phyloP scores from a whole-genome alignment of 2,797 vertebrate genomes.

The Anguilla pacifica region DNA sequence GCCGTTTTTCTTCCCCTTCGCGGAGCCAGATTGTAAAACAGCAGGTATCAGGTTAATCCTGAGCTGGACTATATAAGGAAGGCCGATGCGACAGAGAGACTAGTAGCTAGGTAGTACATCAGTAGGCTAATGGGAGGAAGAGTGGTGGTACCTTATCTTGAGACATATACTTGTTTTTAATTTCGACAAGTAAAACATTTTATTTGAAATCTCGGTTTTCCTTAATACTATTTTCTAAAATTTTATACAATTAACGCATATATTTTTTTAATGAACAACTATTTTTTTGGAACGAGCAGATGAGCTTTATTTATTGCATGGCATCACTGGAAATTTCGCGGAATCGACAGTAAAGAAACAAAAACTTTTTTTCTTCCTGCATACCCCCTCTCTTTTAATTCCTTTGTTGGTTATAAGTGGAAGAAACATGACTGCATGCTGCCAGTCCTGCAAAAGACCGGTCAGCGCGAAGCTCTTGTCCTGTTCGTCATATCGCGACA shows the following conservation, averaged over 20 bases:
- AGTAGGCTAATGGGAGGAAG: constrained; percentile 27
- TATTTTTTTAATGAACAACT: background rate
- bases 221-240: background rate
- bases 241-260: background rate
- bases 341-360: background rate
- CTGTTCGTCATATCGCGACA: constrained; percentile 47
- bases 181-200: background rate
- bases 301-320: background rate
- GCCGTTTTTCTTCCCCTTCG: constrained; percentile 25
- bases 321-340: background rate
- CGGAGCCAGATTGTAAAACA: constrained; percentile 49
- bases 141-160: background rate
- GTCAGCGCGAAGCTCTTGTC: constrained; percentile 34
- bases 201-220: background rate
- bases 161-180: background rate
- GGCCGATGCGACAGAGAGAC: constrained; percentile 32
- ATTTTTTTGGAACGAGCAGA: background rate
- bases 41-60: constrained; percentile 54
- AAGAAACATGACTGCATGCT: constrained; percentile 60
- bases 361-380: background rate
- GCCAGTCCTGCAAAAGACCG: constrained; percentile 56
- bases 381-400: background rate
- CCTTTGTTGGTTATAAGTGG: constrained; percentile 3
- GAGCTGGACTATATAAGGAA: constrained; percentile 59
- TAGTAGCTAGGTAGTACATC: constrained; percentile 33